Evolutionary conservation across 1,140 invertebrate genomes (phyloP), one percentile per base, ranked within the genome.

Genomic region (Pseudomyrmex sp.): DNA sequence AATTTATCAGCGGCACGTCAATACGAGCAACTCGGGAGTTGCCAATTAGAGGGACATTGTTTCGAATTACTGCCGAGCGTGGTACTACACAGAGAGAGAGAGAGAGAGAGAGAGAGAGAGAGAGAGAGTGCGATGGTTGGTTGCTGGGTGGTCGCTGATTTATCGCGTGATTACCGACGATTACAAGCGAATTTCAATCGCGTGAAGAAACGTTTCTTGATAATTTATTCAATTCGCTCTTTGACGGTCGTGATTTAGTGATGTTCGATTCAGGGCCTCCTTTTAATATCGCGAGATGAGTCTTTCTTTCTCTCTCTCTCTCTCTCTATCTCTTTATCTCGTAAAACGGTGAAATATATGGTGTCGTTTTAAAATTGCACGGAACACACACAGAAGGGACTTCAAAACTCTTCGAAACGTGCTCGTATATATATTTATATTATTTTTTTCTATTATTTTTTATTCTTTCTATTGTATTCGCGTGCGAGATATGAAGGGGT

Each of bases 31-130:
- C 48, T 76, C 15, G 35, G 26, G 74, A 79, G 61, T 46, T 23
- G 52, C 56, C 83, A 83, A 69, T 88, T 87, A 87, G 50, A 58
- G 58, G 65, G 61, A 80, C 62, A 84, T 88, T 73, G 79, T 62
- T 20, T 46, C 61, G 52, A 83, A 84, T 86, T 82, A 75, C 10
- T 46, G 8, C 13, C 66, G 48, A 50, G 20, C 65, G 48, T 48
- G 35, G 35, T 35, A 35, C 35, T 35, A 35, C 35, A 35, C 35
- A 26, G n/a, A n/a, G n/a, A n/a, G n/a, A n/a, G n/a, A 5, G 26
- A 35, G 26, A 35, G 35, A 35, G 35, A 35, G 35, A 5, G 26
- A 35, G 26, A 35, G 35, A 35, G 35, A 35, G 35, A 35, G 35
- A 35, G 35, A 35, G 35, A 35, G 35, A 68, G 18, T 10, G 12